Conservation (phyloP, 1,140 invertebrate species). For the Drosophila micromelanica region DNA sequence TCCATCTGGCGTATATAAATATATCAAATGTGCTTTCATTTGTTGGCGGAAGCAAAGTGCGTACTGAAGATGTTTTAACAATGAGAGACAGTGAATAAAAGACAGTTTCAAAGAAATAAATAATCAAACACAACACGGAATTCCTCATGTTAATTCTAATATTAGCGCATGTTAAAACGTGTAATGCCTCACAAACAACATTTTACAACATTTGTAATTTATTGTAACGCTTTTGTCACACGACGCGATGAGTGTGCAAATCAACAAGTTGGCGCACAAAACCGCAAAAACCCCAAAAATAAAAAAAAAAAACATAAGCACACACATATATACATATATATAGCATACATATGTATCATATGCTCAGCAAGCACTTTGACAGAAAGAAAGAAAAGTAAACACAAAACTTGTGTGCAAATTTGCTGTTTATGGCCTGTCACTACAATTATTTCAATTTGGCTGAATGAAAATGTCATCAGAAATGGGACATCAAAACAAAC, state of each 20-base stretch:
- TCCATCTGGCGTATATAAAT: neutral
- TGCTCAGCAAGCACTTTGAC: conserved; percentile 1
- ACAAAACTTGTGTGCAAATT: conserved; percentile 1
- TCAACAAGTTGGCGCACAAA: conserved; percentile 64
- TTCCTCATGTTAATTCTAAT: conserved; percentile 28
- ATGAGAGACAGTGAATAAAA: too few species aligned
- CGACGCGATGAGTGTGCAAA: conserved; percentile 58
- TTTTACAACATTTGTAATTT: conserved; percentile 17
- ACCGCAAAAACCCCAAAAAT: conserved; percentile 15
- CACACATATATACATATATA: neutral
- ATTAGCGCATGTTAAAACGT: conserved; percentile 11
- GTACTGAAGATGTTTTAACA: too few species aligned
- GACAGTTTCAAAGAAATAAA: neutral
- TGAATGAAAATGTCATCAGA: conserved; percentile 52
- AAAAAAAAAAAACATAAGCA: conserved; percentile 1
- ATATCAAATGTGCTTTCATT: conserved; percentile 2
- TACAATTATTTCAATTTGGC: conserved; percentile 35
- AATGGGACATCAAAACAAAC: conserved; percentile 29
- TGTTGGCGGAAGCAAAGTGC: neutral
- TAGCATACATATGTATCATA: neutral
- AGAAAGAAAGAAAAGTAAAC: conserved; percentile 1
- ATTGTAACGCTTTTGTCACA: conserved; percentile 46
- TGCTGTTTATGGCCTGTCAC: conserved; percentile 38
- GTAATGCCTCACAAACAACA: neutral
- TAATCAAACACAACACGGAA: conserved; percentile 8